Percentiles rank a stretch among this genome's conserved stretches.
These are phyloP conservation scores for Nyctereutes procyonoides DNA, from an alignment of 2,113 vertebrate species.

Conservation along the genomic window DNA sequence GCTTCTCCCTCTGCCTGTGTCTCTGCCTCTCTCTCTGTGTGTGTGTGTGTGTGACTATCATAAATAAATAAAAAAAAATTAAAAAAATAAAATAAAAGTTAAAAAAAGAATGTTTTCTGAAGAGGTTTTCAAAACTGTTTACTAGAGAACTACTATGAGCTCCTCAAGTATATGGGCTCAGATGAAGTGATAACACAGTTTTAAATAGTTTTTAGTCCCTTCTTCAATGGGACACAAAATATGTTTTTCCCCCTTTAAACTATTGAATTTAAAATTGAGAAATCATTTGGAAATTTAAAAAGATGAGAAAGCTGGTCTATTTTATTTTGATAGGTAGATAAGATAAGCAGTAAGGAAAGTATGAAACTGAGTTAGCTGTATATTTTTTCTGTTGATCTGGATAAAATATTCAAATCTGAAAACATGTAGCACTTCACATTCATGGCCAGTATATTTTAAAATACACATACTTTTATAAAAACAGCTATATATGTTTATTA, in stretches of 20 bases:
- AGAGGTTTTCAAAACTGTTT: slow-evolving; percentile 44
- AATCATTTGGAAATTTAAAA: slow-evolving; percentile 58
- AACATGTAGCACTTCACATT: slow-evolving; percentile 33
- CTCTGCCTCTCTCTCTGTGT: too few relatives aligned
- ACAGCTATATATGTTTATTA: neutral
- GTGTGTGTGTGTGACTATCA: too few relatives aligned
- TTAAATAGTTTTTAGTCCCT: slow-evolving; percentile 43
- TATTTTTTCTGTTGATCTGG: slow-evolving; percentile 42
- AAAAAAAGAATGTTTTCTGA: slow-evolving; percentile 48
- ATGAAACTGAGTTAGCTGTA: slow-evolving; percentile 2
- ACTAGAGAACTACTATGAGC: slow-evolving; percentile 45
- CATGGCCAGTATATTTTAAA: slow-evolving; percentile 52
- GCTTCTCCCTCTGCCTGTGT: too few relatives aligned
- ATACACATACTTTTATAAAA: slow-evolving; percentile 49
- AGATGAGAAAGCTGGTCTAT: neutral
- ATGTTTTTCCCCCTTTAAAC: slow-evolving; percentile 24
- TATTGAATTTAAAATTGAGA: slow-evolving; percentile 62
- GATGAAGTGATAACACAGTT: slow-evolving; percentile 23
- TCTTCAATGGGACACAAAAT: slow-evolving; percentile 29
- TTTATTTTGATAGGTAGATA: neutral
- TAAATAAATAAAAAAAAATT: too few relatives aligned
- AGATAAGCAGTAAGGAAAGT: neutral
- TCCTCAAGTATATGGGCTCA: slow-evolving; percentile 3
- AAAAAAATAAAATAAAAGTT: too few relatives aligned
- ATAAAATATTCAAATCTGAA: slow-evolving; percentile 59